Conservation (phyloP, 2,113 vertebrate species). For the Origma solitaria region DNA sequence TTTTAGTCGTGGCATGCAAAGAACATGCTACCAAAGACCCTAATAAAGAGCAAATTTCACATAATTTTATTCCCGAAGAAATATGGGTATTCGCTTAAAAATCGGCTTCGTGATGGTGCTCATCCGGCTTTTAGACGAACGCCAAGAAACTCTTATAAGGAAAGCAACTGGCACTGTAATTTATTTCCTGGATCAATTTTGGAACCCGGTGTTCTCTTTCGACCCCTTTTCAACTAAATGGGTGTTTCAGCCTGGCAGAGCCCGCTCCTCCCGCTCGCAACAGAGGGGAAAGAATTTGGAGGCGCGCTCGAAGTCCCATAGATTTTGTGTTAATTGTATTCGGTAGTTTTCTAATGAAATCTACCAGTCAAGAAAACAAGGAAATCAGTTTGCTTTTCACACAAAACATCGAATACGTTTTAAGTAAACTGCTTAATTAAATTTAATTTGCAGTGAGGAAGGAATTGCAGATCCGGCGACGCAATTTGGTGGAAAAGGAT, state of each 20-base stretch:
- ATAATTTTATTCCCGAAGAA: neutral
- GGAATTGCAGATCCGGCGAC: constrained; percentile 43
- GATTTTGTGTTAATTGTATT: constrained; percentile 11
- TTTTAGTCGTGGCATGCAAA: neutral
- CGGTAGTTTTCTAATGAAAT: neutral
- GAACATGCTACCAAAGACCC: neutral
- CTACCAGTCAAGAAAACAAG: constrained; percentile 8
- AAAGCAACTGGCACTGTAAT: neutral
- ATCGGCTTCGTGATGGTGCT: neutral
- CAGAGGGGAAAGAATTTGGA: neutral
- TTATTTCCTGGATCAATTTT: neutral
- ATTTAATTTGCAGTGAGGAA: constrained; percentile 43
- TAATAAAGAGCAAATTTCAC: neutral
- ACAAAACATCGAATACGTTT: constrained; percentile 47
- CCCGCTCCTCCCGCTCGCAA: neutral
- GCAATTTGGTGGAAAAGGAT: constrained; percentile 41
- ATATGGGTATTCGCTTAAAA: neutral
- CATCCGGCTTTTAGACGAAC: neutral
- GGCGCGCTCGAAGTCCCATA: neutral
- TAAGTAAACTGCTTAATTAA: constrained; percentile 61
- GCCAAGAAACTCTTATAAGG: neutral
- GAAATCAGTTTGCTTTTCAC: constrained; percentile 51
- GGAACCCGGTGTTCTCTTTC: neutral
- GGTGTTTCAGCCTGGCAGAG: neutral
- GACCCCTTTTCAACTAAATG: neutral